phyloP scores from a whole-genome alignment of 1,140 invertebrate species.

The Cyclargus thomasi region DNA sequence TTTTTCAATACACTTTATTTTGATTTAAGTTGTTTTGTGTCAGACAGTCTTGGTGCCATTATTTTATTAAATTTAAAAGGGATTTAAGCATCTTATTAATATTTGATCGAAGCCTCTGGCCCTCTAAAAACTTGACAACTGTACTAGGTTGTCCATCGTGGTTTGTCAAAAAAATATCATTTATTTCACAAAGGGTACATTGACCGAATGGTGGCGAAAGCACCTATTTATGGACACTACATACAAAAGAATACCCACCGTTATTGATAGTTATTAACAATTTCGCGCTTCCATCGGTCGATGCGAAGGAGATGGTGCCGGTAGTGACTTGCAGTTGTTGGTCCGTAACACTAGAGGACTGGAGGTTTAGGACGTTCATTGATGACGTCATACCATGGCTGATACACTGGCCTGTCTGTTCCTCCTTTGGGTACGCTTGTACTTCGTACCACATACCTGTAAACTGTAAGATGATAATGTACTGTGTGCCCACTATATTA shows the following conservation, averaged over 20 bases:
- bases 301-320: constrained; percentile 24
- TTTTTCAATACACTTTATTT: too few species aligned
- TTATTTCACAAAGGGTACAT: too few species aligned
- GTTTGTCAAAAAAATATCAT: too few species aligned
- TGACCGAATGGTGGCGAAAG: background rate
- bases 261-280: constrained; percentile 26
- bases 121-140: too few species aligned
- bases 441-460: constrained; percentile 49
- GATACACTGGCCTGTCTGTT: constrained; percentile 44
- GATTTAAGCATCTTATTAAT: too few species aligned
- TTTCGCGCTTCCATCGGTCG: constrained; percentile 33
- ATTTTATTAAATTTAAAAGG: too few species aligned
- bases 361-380: constrained; percentile 27
- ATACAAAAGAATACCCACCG: constrained; percentile 10
- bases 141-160: too few species aligned
- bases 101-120: too few species aligned
- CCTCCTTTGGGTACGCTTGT: constrained; percentile 43
- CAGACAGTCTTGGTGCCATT: too few species aligned
- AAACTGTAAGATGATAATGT: constrained; percentile 38
- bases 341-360: constrained; percentile 34
- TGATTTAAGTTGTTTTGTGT: too few species aligned
- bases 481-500: too few species aligned
- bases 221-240: too few species aligned
- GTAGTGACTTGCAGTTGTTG: constrained; percentile 28
- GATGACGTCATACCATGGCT: constrained; percentile 32